phyloP scores from a whole-genome alignment of 2,797 vertebrate genomes.

The Micrastur ruficollis region DNA sequence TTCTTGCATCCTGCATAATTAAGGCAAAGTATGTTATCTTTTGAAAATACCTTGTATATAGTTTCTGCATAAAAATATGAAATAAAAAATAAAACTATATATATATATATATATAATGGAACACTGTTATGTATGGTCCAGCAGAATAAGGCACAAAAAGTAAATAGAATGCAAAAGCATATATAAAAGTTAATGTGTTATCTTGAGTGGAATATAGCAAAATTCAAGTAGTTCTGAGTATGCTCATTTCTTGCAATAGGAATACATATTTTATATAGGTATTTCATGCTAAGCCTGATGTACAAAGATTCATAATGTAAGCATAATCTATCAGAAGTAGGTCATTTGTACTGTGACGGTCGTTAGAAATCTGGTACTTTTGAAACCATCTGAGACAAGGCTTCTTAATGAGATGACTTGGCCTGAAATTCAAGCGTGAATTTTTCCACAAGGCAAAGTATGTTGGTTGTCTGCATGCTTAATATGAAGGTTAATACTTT shows the following conservation, averaged over 20 bases:
- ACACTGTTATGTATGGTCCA: slow-evolving; percentile 56
- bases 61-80: slow-evolving; percentile 71
- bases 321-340: background rate
- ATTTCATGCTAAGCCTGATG: slow-evolving; percentile 47
- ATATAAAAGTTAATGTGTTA: slow-evolving; percentile 53
- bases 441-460: background rate
- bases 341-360: background rate
- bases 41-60: slow-evolving; percentile 63
- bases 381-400: background rate
- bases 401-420: background rate
- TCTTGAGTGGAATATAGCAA: slow-evolving; percentile 49
- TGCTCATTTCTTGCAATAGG: slow-evolving; percentile 35
- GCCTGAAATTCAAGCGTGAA: background rate
- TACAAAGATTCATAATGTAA: background rate
- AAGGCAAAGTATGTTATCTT: slow-evolving; percentile 67
- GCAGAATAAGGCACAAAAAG: slow-evolving; percentile 71
- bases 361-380: background rate
- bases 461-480: background rate
- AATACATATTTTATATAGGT: slow-evolving; percentile 36
- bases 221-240: slow-evolving; percentile 71
- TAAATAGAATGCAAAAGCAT: slow-evolving; percentile 70
- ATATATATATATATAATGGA: slow-evolving; percentile 47
- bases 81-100: slow-evolving; percentile 64
- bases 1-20: slow-evolving; percentile 36
- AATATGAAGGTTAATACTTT: background rate